These are phyloP conservation scores for Hydrophis major DNA, from an alignment of 2,797 vertebrate species.

Conservation along the genomic window DNA sequence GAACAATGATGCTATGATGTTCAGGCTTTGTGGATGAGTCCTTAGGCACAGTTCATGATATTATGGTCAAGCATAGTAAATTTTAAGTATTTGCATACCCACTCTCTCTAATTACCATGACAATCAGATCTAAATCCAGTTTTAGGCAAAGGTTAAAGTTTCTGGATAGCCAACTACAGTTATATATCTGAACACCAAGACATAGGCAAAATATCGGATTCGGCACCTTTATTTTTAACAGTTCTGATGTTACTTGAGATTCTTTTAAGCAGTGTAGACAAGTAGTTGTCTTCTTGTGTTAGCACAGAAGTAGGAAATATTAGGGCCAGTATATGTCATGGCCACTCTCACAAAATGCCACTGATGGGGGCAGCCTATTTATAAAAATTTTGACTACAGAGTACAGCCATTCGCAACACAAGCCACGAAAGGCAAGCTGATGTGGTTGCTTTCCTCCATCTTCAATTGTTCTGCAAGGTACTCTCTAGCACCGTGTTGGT, in stretches of 20 bases:
- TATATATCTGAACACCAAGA: not conserved
- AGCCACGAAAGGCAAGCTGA: not conserved
- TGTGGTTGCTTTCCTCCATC: not conserved
- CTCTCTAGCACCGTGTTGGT: no score
- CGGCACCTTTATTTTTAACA: not conserved
- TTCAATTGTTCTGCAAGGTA: no score
- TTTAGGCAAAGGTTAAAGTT: not conserved
- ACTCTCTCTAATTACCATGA: not conserved
- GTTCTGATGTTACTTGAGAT: not conserved
- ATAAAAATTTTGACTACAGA: not conserved
- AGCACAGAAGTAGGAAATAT: not conserved
- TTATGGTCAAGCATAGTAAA: not conserved
- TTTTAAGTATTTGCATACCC: not conserved
- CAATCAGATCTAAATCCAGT: not conserved
- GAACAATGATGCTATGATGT: not conserved
- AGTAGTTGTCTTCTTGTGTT: not conserved
- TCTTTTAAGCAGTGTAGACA: not conserved
- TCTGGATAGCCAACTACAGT: not conserved
- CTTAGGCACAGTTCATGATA: not conserved
- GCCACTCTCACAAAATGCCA: not conserved
- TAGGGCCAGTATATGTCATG: not conserved
- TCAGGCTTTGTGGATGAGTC: not conserved
- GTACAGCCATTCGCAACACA: not conserved
- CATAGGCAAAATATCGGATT: not conserved
- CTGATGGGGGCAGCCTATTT: not conserved